Evolutionary conservation across 2,113 vertebrate species (phyloP).

Genomic region (Dryoscopus gambensis): DNA sequence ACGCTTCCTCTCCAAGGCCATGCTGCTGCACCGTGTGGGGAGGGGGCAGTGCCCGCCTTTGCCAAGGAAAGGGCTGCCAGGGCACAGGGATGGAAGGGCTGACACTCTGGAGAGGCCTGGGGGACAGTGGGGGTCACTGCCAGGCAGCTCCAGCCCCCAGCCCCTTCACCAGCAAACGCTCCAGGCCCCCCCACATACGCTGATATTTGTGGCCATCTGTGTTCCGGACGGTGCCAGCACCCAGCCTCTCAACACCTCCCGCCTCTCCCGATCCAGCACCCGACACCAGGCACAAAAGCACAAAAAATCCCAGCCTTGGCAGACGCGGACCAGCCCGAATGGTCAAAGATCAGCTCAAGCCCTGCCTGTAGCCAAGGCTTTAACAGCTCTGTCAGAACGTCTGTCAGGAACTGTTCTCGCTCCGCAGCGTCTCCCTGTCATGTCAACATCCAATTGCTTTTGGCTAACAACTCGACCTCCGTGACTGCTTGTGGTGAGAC

Average conservation of each 20-base stretch:
- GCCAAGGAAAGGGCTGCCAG: neutral
- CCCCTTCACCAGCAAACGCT: too few species aligned
- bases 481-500: neutral
- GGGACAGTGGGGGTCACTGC: neutral
- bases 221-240: neutral
- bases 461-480: neutral
- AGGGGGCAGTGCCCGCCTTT: neutral
- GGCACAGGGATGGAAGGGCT: neutral
- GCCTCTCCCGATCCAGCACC: neutral
- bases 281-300: neutral
- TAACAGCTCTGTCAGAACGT: neutral
- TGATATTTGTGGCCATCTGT: neutral
- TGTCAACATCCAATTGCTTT: neutral
- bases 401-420: neutral
- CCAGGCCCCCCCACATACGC: neutral
- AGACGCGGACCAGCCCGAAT: neutral
- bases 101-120: neutral
- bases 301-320: neutral
- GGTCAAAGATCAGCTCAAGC: neutral
- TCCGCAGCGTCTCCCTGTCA: neutral
- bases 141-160: neutral
- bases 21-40: fast-evolving
- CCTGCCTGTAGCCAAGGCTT: neutral
- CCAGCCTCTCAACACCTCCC: neutral
- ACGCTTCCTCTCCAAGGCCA: neutral